Conservation (phyloP, 2,113 vertebrate genomes). For the Oreochromis aureus region DNA sequence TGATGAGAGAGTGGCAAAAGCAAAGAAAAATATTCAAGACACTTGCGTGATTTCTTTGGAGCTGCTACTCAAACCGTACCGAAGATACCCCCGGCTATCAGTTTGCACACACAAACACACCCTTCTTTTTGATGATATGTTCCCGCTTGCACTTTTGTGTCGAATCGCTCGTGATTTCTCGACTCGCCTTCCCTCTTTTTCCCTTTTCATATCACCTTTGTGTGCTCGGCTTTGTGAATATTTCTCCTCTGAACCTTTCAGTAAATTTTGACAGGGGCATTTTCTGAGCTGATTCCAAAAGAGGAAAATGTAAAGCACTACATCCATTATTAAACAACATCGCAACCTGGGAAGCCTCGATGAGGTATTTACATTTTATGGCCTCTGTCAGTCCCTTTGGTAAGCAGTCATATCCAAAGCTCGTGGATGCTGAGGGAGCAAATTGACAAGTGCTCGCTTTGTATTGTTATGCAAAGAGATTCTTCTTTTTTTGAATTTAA, state of each 20-base stretch:
- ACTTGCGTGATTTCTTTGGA: neutral
- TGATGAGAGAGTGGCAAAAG: neutral
- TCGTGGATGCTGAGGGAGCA: neutral
- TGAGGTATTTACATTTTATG: conserved; percentile 30
- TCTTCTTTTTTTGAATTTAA: neutral
- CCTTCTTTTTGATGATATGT: conserved; percentile 4
- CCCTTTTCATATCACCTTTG: conserved; percentile 23
- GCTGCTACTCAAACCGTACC: neutral
- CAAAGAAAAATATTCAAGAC: neutral
- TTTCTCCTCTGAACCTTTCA: conserved; percentile 31
- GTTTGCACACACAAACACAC: neutral
- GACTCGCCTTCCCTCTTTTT: neutral
- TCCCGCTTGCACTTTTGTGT: conserved; percentile 23
- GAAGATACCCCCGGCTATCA: neutral
- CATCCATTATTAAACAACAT: conserved; percentile 53
- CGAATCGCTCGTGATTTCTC: conserved; percentile 14
- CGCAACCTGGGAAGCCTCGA: conserved; percentile 1
- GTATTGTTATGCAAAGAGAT: neutral
- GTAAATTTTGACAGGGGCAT: conserved; percentile 8
- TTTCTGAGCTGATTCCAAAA: conserved; percentile 31
- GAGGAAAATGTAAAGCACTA: conserved; percentile 29
- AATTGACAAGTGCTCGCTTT: neutral
- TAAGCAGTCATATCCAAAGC: neutral
- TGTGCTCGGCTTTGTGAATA: conserved; percentile 24
- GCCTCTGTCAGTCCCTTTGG: neutral